phyloP scores from a whole-genome alignment of 1,140 invertebrate genomes.

The Nasonia giraulti region DNA sequence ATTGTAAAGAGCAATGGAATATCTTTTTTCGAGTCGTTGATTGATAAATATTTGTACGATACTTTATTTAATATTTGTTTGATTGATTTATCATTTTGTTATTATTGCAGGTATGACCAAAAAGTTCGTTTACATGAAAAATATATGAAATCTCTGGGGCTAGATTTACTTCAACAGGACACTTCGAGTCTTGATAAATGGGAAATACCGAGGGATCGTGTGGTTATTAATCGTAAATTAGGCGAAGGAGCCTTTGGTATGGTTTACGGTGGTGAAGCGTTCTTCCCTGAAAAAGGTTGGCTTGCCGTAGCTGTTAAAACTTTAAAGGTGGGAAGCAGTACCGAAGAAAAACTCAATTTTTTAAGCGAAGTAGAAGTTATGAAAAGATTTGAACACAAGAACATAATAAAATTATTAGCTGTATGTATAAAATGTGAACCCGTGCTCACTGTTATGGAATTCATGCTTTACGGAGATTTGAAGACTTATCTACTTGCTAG shows the following conservation, averaged over 20 bases:
- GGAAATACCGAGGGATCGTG: constrained; percentile 88
- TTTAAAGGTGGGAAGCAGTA: constrained; percentile 86
- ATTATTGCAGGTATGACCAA: constrained; percentile 79
- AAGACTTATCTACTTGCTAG: constrained; percentile 91
- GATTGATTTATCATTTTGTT: constrained; percentile 27
- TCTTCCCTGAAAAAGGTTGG: constrained; percentile 83
- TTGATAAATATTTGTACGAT: background rate
- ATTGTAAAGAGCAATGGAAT: too few relatives aligned
- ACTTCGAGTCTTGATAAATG: constrained; percentile 84
- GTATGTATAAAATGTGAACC: constrained; percentile 91
- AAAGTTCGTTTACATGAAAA: constrained; percentile 82
- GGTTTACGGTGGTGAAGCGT: constrained; percentile 89
- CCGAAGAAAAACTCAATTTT: constrained; percentile 93
- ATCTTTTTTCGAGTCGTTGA: too few relatives aligned
- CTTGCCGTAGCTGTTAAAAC: constrained; percentile 94
- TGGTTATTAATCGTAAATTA: constrained; percentile 92
- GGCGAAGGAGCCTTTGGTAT: constrained; percentile 94
- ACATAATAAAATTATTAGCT: constrained; percentile 90
- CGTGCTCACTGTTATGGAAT: constrained; percentile 93
- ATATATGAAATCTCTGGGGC: constrained; percentile 83
- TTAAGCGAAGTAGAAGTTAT: constrained; percentile 94
- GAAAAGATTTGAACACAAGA: constrained; percentile 93
- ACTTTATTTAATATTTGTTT: background rate
- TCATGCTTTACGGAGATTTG: constrained; percentile 94
- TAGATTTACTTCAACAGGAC: constrained; percentile 76